Evolutionary conservation across 2,888 invertebrate species (phyloP).

Genomic region (Anoplius nigerrimus): DNA sequence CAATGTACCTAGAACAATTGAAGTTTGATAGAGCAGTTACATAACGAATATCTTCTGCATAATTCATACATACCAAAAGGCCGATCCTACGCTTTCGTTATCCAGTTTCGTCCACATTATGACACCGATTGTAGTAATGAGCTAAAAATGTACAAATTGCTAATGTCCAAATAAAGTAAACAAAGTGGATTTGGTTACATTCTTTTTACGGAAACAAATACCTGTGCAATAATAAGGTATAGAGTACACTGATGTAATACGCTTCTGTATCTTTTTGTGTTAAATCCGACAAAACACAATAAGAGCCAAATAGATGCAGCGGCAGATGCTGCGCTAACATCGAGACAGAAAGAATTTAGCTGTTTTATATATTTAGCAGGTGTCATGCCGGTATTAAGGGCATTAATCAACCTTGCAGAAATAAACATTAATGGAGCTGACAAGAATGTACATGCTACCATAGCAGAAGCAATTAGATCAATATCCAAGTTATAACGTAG

Average conservation of each 20-base stretch:
- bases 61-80: constrained; percentile 59
- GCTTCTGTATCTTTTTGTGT: constrained; percentile 85
- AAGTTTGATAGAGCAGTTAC: neutral
- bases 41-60: neutral
- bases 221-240: constrained; percentile 88
- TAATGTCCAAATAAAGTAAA: neutral
- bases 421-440: constrained; percentile 97
- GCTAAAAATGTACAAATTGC: constrained; percentile 42
- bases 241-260: constrained; percentile 90
- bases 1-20: constrained; percentile 78
- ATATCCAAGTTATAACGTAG: constrained; percentile 90
- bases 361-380: constrained; percentile 86
- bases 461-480: constrained; percentile 93
- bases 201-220: constrained; percentile 73
- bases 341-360: constrained; percentile 87
- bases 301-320: constrained; percentile 88
- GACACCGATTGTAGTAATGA: constrained; percentile 64
- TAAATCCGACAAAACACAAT: constrained; percentile 79
- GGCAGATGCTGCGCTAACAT: constrained; percentile 87
- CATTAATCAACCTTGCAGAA: constrained; percentile 90
- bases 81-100: constrained; percentile 48
- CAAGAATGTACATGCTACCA: constrained; percentile 96
- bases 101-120: constrained; percentile 70
- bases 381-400: constrained; percentile 74
- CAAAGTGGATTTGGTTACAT: neutral